A percentile compares a stretch with the other conserved stretches of the same genome.
These are phyloP conservation scores for Lamproptera curius DNA, from an alignment of 2,888 invertebrate species.

Conservation along the genomic window DNA sequence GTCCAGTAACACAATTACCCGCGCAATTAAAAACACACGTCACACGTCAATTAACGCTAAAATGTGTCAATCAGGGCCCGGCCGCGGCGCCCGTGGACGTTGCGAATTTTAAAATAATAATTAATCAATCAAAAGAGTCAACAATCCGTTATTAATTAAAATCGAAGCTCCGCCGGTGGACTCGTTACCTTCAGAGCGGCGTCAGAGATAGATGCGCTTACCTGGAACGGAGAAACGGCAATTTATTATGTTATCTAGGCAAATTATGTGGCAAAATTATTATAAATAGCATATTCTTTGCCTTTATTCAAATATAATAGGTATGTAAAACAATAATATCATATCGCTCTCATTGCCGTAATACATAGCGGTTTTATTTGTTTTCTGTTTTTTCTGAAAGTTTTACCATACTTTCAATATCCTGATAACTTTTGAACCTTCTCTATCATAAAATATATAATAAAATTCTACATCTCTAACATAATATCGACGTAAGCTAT, in stretches of 20 bases:
- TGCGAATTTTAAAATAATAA: constrained; percentile 43
- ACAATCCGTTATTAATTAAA: constrained; percentile 43
- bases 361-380: too few species aligned
- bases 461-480: neutral
- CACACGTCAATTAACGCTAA: constrained; percentile 62
- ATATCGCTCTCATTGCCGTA: too few species aligned
- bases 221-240: constrained; percentile 31
- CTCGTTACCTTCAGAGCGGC: constrained; percentile 17
- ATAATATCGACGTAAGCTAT: neutral
- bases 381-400: too few species aligned
- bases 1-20: constrained; percentile 30
- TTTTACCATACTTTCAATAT: too few species aligned
- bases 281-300: too few species aligned
- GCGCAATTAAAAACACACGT: constrained; percentile 54
- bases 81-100: constrained; percentile 15
- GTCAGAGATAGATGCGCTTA: constrained; percentile 24
- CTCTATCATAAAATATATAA: too few species aligned
- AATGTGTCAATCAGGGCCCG: constrained; percentile 57
- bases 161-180: constrained; percentile 29
- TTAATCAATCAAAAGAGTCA: constrained; percentile 40
- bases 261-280: too few species aligned
- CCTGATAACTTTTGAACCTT: too few species aligned
- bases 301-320: too few species aligned
- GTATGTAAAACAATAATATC: too few species aligned
- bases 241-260: neutral